Evolutionary conservation across 2,888 invertebrate genomes (phyloP).

Genomic region (Teleiodes luculella): DNA sequence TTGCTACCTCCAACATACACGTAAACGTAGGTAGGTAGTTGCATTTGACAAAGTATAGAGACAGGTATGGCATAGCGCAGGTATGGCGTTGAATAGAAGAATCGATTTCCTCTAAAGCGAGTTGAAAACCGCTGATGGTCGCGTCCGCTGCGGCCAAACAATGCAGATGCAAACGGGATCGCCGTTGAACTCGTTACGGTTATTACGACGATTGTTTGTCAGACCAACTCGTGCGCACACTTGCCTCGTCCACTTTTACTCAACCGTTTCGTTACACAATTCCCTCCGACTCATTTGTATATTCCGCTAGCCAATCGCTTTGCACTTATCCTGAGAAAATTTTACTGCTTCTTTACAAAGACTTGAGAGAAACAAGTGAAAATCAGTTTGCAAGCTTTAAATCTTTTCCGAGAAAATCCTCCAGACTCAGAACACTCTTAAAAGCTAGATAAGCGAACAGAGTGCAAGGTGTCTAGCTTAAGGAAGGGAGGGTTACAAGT

Average conservation of each 20-base stretch:
- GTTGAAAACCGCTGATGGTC: conserved; percentile 14
- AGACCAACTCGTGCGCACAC: conserved; percentile 49
- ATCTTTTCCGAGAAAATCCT: conserved; percentile 9
- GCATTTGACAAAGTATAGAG: background rate
- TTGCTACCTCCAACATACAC: no score
- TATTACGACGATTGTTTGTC: conserved; percentile 64
- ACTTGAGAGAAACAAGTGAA: background rate
- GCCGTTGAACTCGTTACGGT: conserved; percentile 57
- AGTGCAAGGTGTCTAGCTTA: conserved; percentile 17
- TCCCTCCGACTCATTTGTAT: conserved; percentile 32
- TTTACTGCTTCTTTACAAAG: background rate
- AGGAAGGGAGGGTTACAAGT: conserved; percentile 21
- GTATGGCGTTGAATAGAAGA: conserved; percentile 22
- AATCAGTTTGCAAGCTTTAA: conserved; percentile 6
- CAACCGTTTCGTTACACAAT: conserved; percentile 50
- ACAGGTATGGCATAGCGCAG: background rate
- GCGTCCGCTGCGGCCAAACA: conserved; percentile 31
- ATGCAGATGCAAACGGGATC: conserved; percentile 58
- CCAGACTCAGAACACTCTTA: background rate
- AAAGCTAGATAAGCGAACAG: conserved; percentile 6
- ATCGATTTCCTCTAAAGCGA: conserved; percentile 27
- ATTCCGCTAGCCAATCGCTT: conserved; percentile 12
- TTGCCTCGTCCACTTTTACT: conserved; percentile 42
- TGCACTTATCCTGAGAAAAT: background rate
- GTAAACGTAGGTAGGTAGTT: background rate